phyloP scores from a whole-genome alignment of 35 echinoderm and acorn worm genomes.

The Holothuria glaberrima region DNA sequence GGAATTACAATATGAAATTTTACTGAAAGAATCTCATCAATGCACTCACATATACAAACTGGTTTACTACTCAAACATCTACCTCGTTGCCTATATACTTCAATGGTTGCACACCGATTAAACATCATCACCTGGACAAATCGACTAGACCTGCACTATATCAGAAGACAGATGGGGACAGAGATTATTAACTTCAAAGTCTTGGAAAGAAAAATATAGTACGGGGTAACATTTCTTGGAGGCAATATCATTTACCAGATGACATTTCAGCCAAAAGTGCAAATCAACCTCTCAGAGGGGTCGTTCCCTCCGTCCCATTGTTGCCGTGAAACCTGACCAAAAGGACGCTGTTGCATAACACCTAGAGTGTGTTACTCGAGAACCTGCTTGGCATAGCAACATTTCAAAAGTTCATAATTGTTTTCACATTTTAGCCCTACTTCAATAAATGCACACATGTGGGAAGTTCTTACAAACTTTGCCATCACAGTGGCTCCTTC shows the following conservation, averaged over 20 bases:
- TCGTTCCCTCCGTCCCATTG: neutral
- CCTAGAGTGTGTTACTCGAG: constrained; percentile 17
- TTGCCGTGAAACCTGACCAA: neutral
- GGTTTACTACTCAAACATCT: too few species aligned
- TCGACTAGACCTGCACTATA: too few species aligned
- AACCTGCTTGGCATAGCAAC: neutral
- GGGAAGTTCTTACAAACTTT: neutral
- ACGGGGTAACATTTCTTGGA: neutral
- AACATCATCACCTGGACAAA: too few species aligned
- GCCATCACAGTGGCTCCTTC: constrained; percentile 31
- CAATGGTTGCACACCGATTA: too few species aligned
- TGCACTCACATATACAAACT: too few species aligned
- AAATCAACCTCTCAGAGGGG: neutral
- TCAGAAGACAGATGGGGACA: too few species aligned
- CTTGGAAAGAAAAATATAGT: neutral
- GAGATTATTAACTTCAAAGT: too few species aligned
- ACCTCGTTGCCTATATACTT: too few species aligned
- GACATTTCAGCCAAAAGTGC: constrained; percentile 11
- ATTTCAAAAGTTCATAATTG: constrained; percentile 22
- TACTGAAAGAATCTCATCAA: too few species aligned
- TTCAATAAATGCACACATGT: constrained; percentile 39
- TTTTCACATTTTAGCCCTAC: constrained; percentile 36
- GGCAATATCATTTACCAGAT: constrained; percentile 6
- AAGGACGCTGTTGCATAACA: constrained; percentile 25
- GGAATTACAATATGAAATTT: too few species aligned